Conservation (phyloP, 2,113 vertebrate genomes). For the Bucco capensis region DNA sequence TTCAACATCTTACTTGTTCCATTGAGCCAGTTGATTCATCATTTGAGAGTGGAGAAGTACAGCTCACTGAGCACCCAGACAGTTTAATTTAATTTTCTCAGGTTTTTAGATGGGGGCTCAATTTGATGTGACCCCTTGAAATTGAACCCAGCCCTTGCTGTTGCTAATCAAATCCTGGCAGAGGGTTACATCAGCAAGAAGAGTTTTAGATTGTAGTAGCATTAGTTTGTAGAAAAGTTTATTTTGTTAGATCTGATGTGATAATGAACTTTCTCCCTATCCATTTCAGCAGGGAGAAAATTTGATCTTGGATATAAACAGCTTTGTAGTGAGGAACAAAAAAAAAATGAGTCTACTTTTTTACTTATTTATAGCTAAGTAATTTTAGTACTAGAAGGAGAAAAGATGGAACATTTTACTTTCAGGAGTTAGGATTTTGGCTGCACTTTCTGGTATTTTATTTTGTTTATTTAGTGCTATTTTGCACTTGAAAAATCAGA, state of each 20-base stretch:
- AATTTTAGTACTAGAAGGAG: neutral
- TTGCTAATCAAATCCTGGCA: slow-evolving; percentile 47
- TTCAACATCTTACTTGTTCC: slow-evolving; percentile 16
- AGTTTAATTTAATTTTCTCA: slow-evolving; percentile 65
- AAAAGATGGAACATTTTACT: neutral
- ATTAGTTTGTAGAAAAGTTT: slow-evolving; percentile 34
- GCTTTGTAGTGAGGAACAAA: neutral
- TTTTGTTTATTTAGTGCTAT: neutral
- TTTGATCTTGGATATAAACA: neutral
- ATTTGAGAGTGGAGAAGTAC: slow-evolving; percentile 10
- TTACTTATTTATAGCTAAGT: neutral
- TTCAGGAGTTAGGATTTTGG: neutral
- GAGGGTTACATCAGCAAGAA: neutral
- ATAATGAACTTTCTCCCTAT: slow-evolving; percentile 38
- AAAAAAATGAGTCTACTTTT: neutral
- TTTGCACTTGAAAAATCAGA: neutral
- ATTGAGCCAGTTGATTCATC: slow-evolving; percentile 48
- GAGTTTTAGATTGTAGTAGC: slow-evolving; percentile 16
- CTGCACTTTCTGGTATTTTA: neutral
- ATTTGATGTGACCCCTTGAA: slow-evolving; percentile 54
- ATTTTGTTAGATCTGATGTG: neutral
- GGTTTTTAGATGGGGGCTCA: slow-evolving; percentile 37
- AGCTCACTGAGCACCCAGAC: slow-evolving; percentile 29
- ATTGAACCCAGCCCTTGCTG: slow-evolving; percentile 22
- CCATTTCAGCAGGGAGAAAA: slow-evolving; percentile 22